Percentiles rank a stretch among this genome's conserved stretches.
phyloP scores from a whole-genome alignment of 2,888 invertebrate genomes.

The Antheraea yamamai region DNA sequence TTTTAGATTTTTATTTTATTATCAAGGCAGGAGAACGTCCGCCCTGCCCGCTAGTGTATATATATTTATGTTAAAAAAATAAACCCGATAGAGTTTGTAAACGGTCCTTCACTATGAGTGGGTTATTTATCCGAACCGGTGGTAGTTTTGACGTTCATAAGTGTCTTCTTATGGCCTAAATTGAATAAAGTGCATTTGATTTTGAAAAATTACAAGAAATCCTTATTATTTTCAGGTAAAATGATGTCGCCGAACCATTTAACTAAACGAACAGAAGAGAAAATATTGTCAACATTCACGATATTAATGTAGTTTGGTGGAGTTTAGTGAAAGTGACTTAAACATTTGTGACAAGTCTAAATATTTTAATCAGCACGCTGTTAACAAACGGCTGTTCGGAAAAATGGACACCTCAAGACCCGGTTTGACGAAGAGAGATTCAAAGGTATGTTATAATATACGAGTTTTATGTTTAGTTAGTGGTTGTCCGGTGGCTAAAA shows the following conservation, averaged over 20 bases:
- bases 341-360: background rate
- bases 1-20: no score
- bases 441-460: background rate
- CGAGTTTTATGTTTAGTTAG: background rate
- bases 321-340: background rate
- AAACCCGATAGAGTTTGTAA: no score
- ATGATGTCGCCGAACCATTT: background rate
- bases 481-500: background rate
- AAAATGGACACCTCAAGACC: conserved; percentile 10
- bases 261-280: background rate
- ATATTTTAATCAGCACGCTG: no score
- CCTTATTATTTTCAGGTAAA: background rate
- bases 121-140: no score
- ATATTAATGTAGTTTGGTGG: background rate
- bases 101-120: no score
- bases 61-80: no score
- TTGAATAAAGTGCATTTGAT: no score
- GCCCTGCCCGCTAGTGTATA: no score
- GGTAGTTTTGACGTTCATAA: no score
- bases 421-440: conserved; percentile 8
- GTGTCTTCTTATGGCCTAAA: no score
- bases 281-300: background rate
- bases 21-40: no score
- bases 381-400: background rate
- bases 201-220: background rate